phyloP scores from a whole-genome alignment of 1,140 invertebrate species.

The Aphaenogaster ashmeadi region DNA sequence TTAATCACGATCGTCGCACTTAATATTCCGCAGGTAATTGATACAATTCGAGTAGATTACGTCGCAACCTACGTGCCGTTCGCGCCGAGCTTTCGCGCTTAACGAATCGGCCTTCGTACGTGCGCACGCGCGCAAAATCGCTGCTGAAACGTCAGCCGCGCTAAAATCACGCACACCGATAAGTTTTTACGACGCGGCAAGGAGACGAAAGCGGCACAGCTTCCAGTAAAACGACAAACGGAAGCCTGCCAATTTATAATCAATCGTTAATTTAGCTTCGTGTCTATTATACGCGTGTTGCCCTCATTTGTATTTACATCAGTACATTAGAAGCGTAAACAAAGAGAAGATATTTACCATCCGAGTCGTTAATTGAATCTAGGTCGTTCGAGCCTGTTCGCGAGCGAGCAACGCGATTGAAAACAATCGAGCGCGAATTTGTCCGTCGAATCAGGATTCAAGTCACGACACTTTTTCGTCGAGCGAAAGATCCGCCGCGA shows the following conservation, averaged over 20 bases:
- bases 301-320: neutral
- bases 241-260: neutral
- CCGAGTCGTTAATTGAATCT: neutral
- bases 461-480: neutral
- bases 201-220: no score
- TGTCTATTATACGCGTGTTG: neutral
- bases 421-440: neutral
- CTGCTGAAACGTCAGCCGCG: neutral
- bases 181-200: neutral
- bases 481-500: no score
- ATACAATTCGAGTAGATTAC: constrained; percentile 66
- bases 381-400: no score
- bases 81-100: constrained; percentile 35
- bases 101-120: constrained; percentile 12
- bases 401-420: neutral
- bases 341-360: neutral
- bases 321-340: neutral
- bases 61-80: constrained; percentile 54
- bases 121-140: neutral
- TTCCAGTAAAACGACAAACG: neutral
- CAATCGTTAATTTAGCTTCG: neutral
- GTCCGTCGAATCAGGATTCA: no score
- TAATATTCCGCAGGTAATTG: constrained; percentile 74
- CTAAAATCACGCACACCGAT: neutral
- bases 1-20: constrained; percentile 68